Percentiles rank a stretch among this genome's conserved stretches.
These are phyloP conservation scores for Pongo pygmaeus DNA, from an alignment of 2,113 vertebrate species.

Conservation along the genomic window DNA sequence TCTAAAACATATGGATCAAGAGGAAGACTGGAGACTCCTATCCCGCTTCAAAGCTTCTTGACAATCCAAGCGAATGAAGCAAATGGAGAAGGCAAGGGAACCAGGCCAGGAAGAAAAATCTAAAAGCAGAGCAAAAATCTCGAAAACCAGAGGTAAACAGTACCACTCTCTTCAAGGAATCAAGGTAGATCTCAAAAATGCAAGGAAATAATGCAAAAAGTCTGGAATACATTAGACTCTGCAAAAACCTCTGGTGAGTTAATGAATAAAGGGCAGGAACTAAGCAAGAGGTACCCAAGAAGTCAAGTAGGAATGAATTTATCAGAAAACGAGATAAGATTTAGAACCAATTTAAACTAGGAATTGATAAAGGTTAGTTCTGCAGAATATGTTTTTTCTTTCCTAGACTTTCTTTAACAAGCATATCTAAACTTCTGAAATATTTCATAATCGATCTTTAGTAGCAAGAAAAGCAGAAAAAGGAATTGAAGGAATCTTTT, in stretches of 20 bases:
- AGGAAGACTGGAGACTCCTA: background rate
- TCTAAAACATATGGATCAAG: background rate
- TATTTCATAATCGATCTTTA: background rate
- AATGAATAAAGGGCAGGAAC: background rate
- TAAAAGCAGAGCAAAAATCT: background rate
- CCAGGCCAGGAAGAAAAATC: background rate
- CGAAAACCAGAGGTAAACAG: background rate
- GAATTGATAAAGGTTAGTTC: background rate
- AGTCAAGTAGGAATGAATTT: background rate
- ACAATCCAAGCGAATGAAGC: background rate
- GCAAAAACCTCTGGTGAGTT: background rate
- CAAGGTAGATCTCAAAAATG: background rate
- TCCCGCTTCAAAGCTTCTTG: background rate
- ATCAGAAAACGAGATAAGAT: background rate
- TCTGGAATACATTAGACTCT: background rate
- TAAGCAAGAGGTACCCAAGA: background rate
- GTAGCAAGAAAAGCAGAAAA: background rate
- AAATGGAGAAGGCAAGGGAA: background rate
- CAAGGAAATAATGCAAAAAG: background rate
- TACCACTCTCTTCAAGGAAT: background rate
- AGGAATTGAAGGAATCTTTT: background rate
- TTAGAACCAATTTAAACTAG: slow-evolving; percentile 33
- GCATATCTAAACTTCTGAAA: slow-evolving; percentile 12
- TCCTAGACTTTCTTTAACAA: background rate
- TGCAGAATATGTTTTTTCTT: background rate